Evolutionary conservation across 2,113 vertebrate genomes (phyloP).

Genomic region (Garra rufa): DNA sequence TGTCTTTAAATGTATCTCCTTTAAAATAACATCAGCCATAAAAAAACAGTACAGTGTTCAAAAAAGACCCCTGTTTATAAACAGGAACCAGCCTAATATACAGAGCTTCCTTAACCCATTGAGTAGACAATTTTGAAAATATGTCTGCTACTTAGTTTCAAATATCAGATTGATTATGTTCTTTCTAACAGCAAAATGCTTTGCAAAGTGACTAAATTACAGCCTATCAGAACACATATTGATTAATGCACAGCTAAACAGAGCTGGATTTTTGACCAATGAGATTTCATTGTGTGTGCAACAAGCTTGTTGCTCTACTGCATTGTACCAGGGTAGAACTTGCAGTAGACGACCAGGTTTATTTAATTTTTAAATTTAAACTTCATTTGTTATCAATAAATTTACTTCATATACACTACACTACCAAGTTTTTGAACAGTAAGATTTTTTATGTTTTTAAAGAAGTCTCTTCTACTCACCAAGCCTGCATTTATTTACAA

Average conservation of each 20-base stretch:
- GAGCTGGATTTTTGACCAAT: neutral
- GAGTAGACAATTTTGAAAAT: constrained; percentile 12
- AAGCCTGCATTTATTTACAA: too few relatives aligned
- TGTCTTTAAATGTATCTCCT: neutral
- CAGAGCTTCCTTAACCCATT: neutral
- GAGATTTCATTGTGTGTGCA: neutral
- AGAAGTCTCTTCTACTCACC: too few relatives aligned
- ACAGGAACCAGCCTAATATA: neutral
- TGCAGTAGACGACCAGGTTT: neutral
- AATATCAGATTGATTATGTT: neutral
- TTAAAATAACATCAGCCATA: neutral
- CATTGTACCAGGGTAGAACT: constrained; percentile 1
- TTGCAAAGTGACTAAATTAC: neutral
- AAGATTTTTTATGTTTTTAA: too few relatives aligned
- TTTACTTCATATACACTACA: too few relatives aligned
- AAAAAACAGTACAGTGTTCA: neutral
- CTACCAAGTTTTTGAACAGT: too few relatives aligned
- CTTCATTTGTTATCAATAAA: neutral
- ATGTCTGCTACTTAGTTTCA: neutral
- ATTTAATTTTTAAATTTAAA: neutral
- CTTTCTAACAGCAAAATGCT: constrained; percentile 5
- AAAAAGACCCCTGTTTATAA: neutral
- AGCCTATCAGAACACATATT: neutral
- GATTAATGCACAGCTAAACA: neutral
- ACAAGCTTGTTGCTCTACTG: neutral